Evolutionary conservation across 2,888 invertebrate genomes (phyloP), one percentile per base, ranked within the genome.

Genomic region (Dasysyrphus tricinctus): DNA sequence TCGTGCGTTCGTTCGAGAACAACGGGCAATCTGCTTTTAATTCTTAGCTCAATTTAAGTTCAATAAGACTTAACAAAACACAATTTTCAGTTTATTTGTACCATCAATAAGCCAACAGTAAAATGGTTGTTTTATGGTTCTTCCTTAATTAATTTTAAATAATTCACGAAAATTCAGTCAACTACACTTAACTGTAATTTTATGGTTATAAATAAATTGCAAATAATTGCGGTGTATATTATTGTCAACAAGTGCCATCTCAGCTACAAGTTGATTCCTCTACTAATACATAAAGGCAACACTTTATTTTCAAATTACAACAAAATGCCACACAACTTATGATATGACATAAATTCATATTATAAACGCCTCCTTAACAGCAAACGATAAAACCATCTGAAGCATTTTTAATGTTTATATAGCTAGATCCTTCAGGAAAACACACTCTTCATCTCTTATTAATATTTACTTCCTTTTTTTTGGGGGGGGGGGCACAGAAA

Each of bases 401-500:
- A 49, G 16, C 39, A 37, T 39, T 54, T 54, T 54, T 69, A 69
- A 69, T 39, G 47, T 42, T 12, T 61, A 39, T 19, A 24, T 2
- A 24, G 2, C 1, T 24, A 37, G 16, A 24, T n/a, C 39, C 54
- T 69, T 54, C 11, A 54, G 24, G 9, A 39, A 29, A 7, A 34
- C 32, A 56, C 34, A 16, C 16, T 24, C 24, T 24, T 24, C 29
- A 49, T n/a, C 29, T 19, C n/a, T 69, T 49, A 39, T 69, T 69
- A 69, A 69, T 54, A 69, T 69, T 54, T 51, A 54, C 51, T 69
- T 54, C 51, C 37, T 67, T 6, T n/a, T 69, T 49, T 69, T 14
- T 32, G 29, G n/a, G 29, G n/a, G 11, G 29, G n/a, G 29, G n/a
- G 11, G 9, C 16, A 8, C 11, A 34, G 11, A 16, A 39, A 56